A percentile compares a stretch with the other conserved stretches of the same genome.
Conservation (phyloP, 2,888 invertebrate species). For the Leptinotarsa peninsularis region DNA sequence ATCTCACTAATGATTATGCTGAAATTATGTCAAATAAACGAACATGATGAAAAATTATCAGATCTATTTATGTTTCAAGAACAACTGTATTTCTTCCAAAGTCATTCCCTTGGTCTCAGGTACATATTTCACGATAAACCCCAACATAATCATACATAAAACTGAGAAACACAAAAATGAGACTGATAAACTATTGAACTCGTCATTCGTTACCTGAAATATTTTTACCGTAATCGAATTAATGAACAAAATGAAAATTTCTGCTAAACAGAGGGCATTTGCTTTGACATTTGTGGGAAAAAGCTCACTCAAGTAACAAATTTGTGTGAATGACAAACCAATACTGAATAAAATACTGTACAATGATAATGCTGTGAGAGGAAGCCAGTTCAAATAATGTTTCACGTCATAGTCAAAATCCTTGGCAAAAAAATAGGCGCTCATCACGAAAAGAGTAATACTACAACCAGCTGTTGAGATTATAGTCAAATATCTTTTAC, state of each 20-base stretch:
- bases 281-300: constrained; percentile 71
- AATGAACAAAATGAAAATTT: constrained; percentile 67
- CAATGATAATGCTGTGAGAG: constrained; percentile 65
- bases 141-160: constrained; percentile 72
- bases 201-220: constrained; percentile 69
- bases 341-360: constrained; percentile 68
- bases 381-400: constrained; percentile 53
- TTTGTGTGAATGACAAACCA: constrained; percentile 55
- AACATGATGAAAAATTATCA: too few species aligned
- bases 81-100: constrained; percentile 73
- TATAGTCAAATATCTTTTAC: constrained; percentile 69
- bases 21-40: too few species aligned
- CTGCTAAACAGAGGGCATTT: constrained; percentile 69
- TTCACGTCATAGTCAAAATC: constrained; percentile 49
- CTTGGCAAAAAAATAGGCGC: constrained; percentile 67
- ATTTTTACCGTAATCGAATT: constrained; percentile 68
- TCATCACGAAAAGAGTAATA: constrained; percentile 64
- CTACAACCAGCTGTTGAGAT: constrained; percentile 67
- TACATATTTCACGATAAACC: constrained; percentile 72
- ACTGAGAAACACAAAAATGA: constrained; percentile 75
- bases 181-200: constrained; percentile 71
- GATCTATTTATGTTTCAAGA: not conserved
- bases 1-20: too few species aligned
- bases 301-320: constrained; percentile 65
- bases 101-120: constrained; percentile 81